These are phyloP conservation scores for Aramus guarauna DNA, from an alignment of 2,113 vertebrate genomes.

Conservation along the genomic window DNA sequence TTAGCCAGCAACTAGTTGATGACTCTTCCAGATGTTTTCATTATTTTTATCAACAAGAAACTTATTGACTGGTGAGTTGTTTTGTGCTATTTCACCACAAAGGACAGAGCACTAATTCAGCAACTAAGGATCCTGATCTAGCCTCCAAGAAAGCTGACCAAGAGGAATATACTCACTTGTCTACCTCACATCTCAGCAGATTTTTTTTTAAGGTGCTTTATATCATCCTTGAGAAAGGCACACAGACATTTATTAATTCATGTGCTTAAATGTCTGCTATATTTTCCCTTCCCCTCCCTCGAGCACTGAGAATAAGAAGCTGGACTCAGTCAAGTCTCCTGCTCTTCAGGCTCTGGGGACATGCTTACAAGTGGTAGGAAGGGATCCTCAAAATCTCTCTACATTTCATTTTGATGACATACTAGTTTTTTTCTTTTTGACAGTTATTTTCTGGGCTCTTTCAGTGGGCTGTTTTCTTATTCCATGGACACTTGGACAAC, in stretches of 20 bases:
- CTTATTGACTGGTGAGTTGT: neutral
- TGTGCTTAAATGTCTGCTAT: neutral
- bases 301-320: neutral
- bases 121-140: neutral
- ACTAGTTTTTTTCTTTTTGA: neutral
- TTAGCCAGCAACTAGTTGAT: neutral
- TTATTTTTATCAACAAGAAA: neutral
- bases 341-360: neutral
- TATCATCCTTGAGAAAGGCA: neutral
- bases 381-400: neutral
- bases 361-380: neutral
- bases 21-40: constrained; percentile 16
- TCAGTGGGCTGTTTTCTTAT: neutral
- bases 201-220: neutral
- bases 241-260: neutral
- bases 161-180: neutral
- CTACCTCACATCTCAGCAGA: neutral
- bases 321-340: neutral
- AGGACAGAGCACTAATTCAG: neutral
- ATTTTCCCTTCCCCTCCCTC: neutral
- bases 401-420: neutral
- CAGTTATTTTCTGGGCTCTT: neutral
- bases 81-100: neutral
- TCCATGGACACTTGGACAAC: neutral
- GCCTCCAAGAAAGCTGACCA: neutral